Evolutionary conservation across 2,797 vertebrate genomes (phyloP), one percentile per base, ranked within the genome.

Genomic region (Alexandromys oeconomus): DNA sequence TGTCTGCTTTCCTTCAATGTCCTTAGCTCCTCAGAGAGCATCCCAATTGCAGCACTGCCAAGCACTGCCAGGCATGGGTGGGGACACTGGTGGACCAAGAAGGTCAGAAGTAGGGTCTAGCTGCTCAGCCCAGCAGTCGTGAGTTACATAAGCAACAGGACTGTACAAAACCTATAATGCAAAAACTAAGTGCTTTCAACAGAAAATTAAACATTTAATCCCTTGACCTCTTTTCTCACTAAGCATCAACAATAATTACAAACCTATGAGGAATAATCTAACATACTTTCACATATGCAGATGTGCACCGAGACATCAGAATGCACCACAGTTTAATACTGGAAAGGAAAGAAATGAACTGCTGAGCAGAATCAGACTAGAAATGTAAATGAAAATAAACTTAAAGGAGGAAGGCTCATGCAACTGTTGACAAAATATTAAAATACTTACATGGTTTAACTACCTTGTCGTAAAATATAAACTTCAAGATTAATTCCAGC

Each of bases 401-500:
- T 74, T 73, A 81, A 73, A n/a, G 34, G 57, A 31, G 23, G 25
- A 40, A 3, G 57, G 9, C n/a, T 29, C 27, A 11, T 91, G 48
- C 74, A 93, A 93, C 91, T 86, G 96, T 69, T 96, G 73, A 65
- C 87, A 95, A 93, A 95, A 95, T 65, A 79, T 71, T 91, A 85
- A 92, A 94, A 89, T 91, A 96, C n/a, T 91, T 81, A 89, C 34
- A 92, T 46, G 71, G 96, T 79, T 94, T 96, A 95, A 89, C 87
- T 76, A 93, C n/a, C 51, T 81, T 84, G 48, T 85, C 74, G 89
- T 91, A 89, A 96, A 97, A 89, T 43, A 95, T 84, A 95, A 96
- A 95, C 76, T 82, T 96, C 46, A 95, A 92, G 61, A 94, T 81
- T 95, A 93, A 96, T 84, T 94, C 63, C 54, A 96, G 92, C 77